Percentiles rank a stretch among this genome's conserved stretches.
These are phyloP conservation scores for Prionchulus punctatus DNA, from an alignment of 2,888 invertebrate species.

Conservation along the genomic window DNA sequence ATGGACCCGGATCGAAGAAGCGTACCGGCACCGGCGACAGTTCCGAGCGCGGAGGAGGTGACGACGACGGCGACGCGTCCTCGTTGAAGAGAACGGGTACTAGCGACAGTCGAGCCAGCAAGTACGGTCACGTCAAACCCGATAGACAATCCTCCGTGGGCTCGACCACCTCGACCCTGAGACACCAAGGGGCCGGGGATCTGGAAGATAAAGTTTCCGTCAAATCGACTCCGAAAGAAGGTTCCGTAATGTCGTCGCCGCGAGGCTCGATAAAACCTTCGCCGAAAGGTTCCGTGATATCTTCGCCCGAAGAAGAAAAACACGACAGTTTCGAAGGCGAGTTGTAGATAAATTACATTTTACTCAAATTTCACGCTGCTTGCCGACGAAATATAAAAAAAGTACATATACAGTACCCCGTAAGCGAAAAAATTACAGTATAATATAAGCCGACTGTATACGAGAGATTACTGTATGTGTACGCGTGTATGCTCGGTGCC, in stretches of 20 bases:
- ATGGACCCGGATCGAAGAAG: too few species aligned
- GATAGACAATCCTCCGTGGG: background rate
- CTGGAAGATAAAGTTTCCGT: background rate
- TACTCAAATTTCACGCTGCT: too few species aligned
- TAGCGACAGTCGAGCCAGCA: background rate
- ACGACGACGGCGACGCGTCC: background rate
- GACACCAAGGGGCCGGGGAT: background rate
- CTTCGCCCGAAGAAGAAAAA: background rate
- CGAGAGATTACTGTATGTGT: too few species aligned
- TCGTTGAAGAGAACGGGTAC: too few species aligned
- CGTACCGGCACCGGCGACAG: background rate
- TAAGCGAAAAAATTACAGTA: too few species aligned
- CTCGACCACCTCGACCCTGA: background rate
- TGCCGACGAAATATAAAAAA: too few species aligned
- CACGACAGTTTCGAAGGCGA: background rate
- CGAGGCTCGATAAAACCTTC: background rate
- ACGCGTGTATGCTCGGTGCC: too few species aligned
- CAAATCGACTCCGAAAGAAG: background rate
- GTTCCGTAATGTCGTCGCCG: background rate
- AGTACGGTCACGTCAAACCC: background rate
- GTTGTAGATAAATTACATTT: too few species aligned
- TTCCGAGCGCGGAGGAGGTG: background rate
- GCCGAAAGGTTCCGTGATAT: background rate
- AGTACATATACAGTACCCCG: too few species aligned
- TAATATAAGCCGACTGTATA: too few species aligned